phyloP scores from a whole-genome alignment of 2,888 invertebrate species.

The Cantharis nigra region DNA sequence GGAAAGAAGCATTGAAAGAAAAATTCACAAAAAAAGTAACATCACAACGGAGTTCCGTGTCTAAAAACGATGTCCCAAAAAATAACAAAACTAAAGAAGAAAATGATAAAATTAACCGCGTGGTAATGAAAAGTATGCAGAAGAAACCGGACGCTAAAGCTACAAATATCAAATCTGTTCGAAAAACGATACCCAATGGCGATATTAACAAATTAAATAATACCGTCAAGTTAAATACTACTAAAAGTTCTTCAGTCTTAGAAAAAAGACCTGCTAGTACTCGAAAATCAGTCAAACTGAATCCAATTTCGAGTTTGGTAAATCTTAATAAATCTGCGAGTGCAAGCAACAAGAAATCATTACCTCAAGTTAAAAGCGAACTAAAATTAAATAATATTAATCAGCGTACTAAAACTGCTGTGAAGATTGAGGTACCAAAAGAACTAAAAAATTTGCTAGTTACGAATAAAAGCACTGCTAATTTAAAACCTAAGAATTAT shows the following conservation, averaged over 20 bases:
- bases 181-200: background rate
- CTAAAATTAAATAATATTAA: background rate
- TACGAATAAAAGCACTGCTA: background rate
- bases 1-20: conserved; percentile 24
- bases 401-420: background rate
- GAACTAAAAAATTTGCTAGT: background rate
- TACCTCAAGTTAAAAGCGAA: background rate
- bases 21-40: conserved; percentile 5
- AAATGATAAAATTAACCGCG: background rate
- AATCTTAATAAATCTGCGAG: background rate
- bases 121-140: background rate
- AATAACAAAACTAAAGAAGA: background rate
- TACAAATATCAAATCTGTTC: background rate
- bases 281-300: background rate
- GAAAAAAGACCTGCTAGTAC: background rate
- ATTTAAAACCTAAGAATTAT: background rate
- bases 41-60: background rate
- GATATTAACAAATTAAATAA: background rate
- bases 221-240: background rate
- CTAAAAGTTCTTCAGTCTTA: background rate
- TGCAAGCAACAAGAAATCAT: background rate
- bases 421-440: background rate
- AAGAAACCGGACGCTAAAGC: background rate
- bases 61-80: background rate
- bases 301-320: background rate